Evolutionary conservation across 2,888 invertebrate genomes (phyloP).

Genomic region (Onthophagus sagittarius): DNA sequence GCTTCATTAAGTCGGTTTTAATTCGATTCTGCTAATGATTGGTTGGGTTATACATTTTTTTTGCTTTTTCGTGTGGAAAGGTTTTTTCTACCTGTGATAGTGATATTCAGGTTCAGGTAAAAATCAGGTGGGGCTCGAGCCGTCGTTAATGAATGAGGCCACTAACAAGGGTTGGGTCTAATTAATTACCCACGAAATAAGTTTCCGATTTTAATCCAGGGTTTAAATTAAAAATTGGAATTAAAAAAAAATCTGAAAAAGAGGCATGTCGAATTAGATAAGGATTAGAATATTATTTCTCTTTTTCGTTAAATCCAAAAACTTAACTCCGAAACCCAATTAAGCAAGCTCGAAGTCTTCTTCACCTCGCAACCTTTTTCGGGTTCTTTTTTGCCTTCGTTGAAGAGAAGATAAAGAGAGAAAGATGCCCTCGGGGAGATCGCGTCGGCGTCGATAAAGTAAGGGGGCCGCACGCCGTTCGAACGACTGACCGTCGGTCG

Average conservation of each 20-base stretch:
- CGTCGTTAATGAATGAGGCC: not conserved
- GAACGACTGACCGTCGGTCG: not conserved
- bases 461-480: not conserved
- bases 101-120: not conserved
- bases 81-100: not conserved
- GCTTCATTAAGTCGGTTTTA: not conserved
- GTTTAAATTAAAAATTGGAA: not conserved
- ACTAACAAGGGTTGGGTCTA: not conserved
- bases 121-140: not conserved
- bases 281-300: not conserved
- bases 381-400: not conserved
- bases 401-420: not conserved
- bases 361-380: not conserved
- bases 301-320: too few species aligned
- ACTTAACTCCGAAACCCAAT: not conserved
- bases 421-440: not conserved
- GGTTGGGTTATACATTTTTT: not conserved
- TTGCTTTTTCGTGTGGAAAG: not conserved
- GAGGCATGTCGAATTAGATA: not conserved
- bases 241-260: not conserved
- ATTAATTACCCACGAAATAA: not conserved
- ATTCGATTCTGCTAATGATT: not conserved
- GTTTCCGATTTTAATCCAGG: not conserved
- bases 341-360: not conserved
- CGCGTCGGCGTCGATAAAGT: not conserved